These are phyloP conservation scores for Numenius arquata DNA, from an alignment of 2,113 vertebrate genomes.

Conservation along the genomic window DNA sequence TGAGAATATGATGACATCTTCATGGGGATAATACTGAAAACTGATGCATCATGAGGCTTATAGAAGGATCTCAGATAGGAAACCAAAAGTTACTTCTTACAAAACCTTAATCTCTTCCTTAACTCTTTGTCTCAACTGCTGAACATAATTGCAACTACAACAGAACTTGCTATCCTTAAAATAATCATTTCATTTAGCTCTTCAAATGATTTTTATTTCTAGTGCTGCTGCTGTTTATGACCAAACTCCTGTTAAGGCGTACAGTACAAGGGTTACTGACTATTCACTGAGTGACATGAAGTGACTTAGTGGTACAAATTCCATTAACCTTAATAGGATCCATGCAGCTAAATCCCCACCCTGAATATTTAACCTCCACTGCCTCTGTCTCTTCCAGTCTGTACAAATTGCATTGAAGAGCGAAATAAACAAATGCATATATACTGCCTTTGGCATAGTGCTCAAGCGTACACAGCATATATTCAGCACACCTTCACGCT, in stretches of 20 bases:
- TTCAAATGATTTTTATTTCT: background rate
- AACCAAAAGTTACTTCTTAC: background rate
- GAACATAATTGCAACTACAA: background rate
- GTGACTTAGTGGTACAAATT: constrained; percentile 2
- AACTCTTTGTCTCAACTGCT: background rate
- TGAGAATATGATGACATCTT: background rate
- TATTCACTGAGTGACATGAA: background rate
- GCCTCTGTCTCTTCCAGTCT: constrained; percentile 23
- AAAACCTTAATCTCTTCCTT: background rate
- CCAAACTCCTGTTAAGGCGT: background rate
- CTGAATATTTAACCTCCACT: constrained; percentile 44
- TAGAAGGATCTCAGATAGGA: background rate
- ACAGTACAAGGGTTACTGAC: background rate
- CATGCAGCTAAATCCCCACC: constrained; percentile 5
- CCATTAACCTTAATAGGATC: constrained; percentile 50
- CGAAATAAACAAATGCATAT: background rate
- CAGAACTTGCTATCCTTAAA: background rate
- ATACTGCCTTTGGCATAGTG: background rate
- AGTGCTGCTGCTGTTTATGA: background rate
- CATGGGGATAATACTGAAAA: background rate
- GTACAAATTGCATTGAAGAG: constrained; percentile 27
- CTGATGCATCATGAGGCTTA: background rate
- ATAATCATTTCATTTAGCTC: background rate
- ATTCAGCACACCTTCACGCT: background rate
- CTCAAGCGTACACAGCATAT: background rate